Evolutionary conservation across 2,888 invertebrate species (phyloP).

Genomic region (Ennomos quercinarius): DNA sequence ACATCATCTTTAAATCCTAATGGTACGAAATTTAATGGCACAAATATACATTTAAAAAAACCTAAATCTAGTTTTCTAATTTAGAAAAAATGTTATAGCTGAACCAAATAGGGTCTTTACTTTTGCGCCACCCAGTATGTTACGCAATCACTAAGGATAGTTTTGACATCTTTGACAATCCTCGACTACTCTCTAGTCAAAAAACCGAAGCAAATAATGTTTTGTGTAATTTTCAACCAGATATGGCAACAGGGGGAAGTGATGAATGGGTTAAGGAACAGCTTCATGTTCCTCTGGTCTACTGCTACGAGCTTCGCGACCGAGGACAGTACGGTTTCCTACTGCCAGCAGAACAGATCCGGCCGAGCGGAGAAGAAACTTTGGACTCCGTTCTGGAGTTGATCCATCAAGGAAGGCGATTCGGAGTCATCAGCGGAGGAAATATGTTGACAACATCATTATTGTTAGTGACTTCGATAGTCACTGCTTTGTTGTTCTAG

Average conservation of each 20-base stretch:
- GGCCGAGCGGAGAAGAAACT: constrained; percentile 80
- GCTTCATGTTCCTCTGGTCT: constrained; percentile 60
- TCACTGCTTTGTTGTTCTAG: constrained; percentile 4
- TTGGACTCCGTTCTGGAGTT: constrained; percentile 78
- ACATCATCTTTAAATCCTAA: too few relatives aligned
- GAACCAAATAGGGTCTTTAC: too few relatives aligned
- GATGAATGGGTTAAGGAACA: constrained; percentile 69
- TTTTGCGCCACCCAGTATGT: too few relatives aligned
- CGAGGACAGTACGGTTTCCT: constrained; percentile 85
- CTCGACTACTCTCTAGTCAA: too few relatives aligned
- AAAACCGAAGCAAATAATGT: too few relatives aligned
- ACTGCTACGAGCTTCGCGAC: constrained; percentile 83
- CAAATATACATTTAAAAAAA: too few relatives aligned
- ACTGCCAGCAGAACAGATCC: constrained; percentile 85
- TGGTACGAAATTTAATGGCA: too few relatives aligned
- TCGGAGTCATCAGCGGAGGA: constrained; percentile 48
- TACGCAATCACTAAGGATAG: too few relatives aligned
- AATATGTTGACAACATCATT: constrained; percentile 19
- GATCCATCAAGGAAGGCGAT: constrained; percentile 61
- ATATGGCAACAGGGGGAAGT: constrained; percentile 53
- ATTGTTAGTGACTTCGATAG: constrained; percentile 11
- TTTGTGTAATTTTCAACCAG: constrained; percentile 7
- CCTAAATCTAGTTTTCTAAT: too few relatives aligned
- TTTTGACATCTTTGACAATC: too few relatives aligned
- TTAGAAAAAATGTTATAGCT: too few relatives aligned